phyloP scores from a whole-genome alignment of 23 tunicate genomes.

The Clavelina lepadiformis region DNA sequence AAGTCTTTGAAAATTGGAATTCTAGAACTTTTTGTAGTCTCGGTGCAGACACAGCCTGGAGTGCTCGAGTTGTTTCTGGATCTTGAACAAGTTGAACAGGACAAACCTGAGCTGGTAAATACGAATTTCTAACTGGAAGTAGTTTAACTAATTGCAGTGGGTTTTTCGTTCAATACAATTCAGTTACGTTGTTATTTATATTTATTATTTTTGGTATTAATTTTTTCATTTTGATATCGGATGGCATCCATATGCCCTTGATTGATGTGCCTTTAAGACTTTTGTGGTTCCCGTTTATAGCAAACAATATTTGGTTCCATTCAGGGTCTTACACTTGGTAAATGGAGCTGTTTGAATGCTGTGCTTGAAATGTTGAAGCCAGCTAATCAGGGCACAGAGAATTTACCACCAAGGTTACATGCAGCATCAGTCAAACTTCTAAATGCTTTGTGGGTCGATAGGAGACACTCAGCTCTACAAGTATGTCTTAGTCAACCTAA shows the following conservation, averaged over 20 bases:
- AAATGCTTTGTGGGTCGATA: conserved; percentile 79
- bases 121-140: too few relatives aligned
- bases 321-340: conserved; percentile 64
- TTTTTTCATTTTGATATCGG: too few relatives aligned
- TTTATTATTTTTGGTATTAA: too few relatives aligned
- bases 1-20: conserved; percentile 55
- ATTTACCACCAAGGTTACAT: conserved; percentile 52
- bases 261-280: too few relatives aligned
- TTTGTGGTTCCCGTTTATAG: too few relatives aligned
- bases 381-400: conserved; percentile 47
- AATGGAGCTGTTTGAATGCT: conserved; percentile 64
- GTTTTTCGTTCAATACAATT: too few relatives aligned
- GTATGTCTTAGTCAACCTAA: too few relatives aligned
- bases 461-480: conserved; percentile 63
- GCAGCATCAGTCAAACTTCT: conserved; percentile 73
- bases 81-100: conserved; percentile 40
- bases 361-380: conserved; percentile 54
- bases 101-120: conserved; percentile 70
- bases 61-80: conserved; percentile 77
- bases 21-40: conserved; percentile 66
- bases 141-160: too few relatives aligned
- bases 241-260: too few relatives aligned
- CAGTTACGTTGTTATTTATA: too few relatives aligned
- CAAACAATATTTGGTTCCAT: too few relatives aligned
- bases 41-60: conserved; percentile 91